Percentiles rank a stretch among this genome's conserved stretches.
Conservation (phyloP, 2,888 invertebrate species). For the Hydroisotoma schaefferi region DNA sequence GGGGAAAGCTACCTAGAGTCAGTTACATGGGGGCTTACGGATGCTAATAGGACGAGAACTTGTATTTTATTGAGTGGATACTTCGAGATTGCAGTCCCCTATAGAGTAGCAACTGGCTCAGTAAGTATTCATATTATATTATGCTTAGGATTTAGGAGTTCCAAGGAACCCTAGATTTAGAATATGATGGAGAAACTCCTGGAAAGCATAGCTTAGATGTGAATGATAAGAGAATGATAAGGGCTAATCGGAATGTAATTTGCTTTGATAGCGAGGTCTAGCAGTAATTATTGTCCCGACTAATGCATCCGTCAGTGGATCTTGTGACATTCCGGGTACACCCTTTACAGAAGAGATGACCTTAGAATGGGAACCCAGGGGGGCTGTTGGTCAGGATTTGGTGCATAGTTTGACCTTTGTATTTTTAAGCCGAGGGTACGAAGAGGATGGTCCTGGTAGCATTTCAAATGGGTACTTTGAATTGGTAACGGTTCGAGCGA, state of each 20-base stretch:
- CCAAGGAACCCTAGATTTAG: neutral
- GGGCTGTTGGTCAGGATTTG: neutral
- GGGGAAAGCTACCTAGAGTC: neutral
- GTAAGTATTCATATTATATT: neutral
- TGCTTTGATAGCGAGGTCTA: neutral
- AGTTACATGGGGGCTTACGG: conserved; percentile 3
- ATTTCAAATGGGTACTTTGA: neutral
- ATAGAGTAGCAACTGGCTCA: neutral
- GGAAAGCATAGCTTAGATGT: no score
- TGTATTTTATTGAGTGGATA: conserved; percentile 3
- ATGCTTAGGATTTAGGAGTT: neutral
- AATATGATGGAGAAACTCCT: no score
- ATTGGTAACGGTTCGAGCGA: neutral
- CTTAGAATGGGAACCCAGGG: neutral
- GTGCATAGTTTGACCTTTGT: conserved; percentile 1
- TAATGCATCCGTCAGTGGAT: conserved; percentile 3
- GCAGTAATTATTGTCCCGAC: neutral
- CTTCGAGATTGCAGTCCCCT: conserved; percentile 8
- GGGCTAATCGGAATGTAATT: neutral
- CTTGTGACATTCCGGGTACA: neutral
- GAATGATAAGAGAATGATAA: no score
- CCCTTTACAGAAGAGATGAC: neutral
- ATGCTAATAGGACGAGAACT: conserved; percentile 4
- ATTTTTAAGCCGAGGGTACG: neutral
- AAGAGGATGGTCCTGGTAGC: neutral